Evolutionary conservation across 2,113 vertebrate species (phyloP).

Genomic region (Menidia beryllina): DNA sequence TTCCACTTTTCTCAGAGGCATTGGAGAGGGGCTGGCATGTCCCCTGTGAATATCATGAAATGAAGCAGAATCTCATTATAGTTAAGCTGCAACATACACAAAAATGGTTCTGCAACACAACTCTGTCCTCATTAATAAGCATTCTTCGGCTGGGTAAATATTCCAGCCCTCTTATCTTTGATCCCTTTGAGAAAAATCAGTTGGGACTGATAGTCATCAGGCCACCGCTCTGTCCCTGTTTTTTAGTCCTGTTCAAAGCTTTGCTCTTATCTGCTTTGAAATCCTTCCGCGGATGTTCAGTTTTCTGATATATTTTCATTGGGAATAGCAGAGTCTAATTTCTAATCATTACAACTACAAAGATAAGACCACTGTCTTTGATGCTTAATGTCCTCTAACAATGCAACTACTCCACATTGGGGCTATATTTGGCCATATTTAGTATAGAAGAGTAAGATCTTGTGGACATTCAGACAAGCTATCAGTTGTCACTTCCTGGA

Average conservation of each 20-base stretch:
- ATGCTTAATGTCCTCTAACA: constrained; percentile 47
- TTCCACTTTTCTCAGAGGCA: constrained; percentile 6
- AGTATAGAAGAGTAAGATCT: constrained; percentile 14
- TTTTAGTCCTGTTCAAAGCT: constrained; percentile 22
- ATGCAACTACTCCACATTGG: constrained; percentile 27
- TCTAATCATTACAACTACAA: constrained; percentile 50
- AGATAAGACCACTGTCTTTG: constrained; percentile 50
- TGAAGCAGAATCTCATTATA: constrained; percentile 16
- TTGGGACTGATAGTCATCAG: constrained; percentile 26
- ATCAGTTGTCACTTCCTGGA: constrained; percentile 7
- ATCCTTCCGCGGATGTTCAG: constrained; percentile 17
- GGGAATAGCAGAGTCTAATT: constrained; percentile 44
- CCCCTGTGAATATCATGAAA: constrained; percentile 34
- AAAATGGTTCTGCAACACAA: not conserved
- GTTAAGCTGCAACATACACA: not conserved
- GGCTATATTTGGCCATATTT: constrained; percentile 8
- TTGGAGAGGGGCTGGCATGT: constrained; percentile 17
- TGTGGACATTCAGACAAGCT: constrained; percentile 7
- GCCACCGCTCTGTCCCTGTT: not conserved
- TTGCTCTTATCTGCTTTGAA: constrained; percentile 43
- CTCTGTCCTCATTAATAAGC: constrained; percentile 39
- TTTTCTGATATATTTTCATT: constrained; percentile 40
- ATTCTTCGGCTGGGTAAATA: constrained; percentile 32
- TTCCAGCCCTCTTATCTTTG: constrained; percentile 35
- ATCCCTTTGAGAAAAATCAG: constrained; percentile 38